Conservation (phyloP, 2,888 invertebrate species). For the Drosophila rellima region DNA sequence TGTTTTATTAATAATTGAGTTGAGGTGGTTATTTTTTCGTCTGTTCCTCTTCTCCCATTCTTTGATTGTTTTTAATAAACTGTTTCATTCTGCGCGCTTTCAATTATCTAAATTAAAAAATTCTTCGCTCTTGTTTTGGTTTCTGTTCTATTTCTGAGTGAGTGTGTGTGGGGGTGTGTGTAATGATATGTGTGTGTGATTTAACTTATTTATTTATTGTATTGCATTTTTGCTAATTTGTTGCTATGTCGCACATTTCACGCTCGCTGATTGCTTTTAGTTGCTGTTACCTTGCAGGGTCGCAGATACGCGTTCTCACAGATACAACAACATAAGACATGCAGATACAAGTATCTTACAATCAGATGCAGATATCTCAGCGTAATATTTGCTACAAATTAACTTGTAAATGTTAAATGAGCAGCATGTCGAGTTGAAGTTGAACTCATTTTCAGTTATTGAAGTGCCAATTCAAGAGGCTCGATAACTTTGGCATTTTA, state of each 20-base stretch:
- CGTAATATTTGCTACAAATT: slow-evolving; percentile 65
- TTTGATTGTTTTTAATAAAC: slow-evolving; percentile 36
- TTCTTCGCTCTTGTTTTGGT: slow-evolving; percentile 62
- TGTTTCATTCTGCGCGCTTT: slow-evolving; percentile 50
- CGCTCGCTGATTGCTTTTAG: slow-evolving; percentile 66
- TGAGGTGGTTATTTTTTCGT: slow-evolving; percentile 9
- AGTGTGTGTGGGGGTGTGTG: slow-evolving; percentile 7
- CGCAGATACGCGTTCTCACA: slow-evolving; percentile 36
- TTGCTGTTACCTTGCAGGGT: slow-evolving; percentile 53
- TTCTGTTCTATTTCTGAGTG: slow-evolving; percentile 27
- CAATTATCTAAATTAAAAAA: slow-evolving; percentile 80
- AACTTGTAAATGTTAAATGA: slow-evolving; percentile 62
- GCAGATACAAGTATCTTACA: slow-evolving; percentile 29
- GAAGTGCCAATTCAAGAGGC: slow-evolving; percentile 32
- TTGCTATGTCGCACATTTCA: slow-evolving; percentile 55
- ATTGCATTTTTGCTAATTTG: slow-evolving; percentile 68
- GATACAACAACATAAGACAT: slow-evolving; percentile 8
- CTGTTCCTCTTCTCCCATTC: slow-evolving; percentile 7
- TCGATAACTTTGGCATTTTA: slow-evolving; percentile 72
- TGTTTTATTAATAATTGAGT: slow-evolving; percentile 58
- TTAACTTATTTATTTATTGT: slow-evolving; percentile 55
- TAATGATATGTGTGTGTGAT: slow-evolving; percentile 2
- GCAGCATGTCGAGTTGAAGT: slow-evolving; percentile 27
- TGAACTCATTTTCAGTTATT: slow-evolving; percentile 11
- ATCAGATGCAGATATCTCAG: slow-evolving; percentile 25